Conservation (phyloP, 2,888 invertebrate genomes). For the Coronaproctus castanopsis region DNA sequence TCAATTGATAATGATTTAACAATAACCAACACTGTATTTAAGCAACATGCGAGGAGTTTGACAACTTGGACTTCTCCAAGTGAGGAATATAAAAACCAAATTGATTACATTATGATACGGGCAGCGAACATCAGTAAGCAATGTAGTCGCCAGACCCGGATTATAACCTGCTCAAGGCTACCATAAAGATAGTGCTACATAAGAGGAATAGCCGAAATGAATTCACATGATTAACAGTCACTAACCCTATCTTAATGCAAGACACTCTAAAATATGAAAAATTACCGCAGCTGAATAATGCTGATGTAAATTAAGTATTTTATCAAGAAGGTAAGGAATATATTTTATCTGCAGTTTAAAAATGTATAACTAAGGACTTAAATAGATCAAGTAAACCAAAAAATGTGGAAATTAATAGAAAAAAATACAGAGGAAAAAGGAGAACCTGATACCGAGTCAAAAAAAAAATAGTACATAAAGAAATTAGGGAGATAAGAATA, state of each 20-base stretch:
- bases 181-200: not conserved
- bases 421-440: too few relatives aligned
- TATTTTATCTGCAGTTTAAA: not conserved
- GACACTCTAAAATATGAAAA: not conserved
- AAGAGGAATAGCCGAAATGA: not conserved
- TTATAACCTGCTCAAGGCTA: not conserved
- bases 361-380: not conserved
- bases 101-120: not conserved
- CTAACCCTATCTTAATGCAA: not conserved
- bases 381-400: not conserved
- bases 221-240: not conserved
- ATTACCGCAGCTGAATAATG: not conserved
- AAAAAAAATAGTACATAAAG: not conserved
- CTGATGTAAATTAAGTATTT: not conserved
- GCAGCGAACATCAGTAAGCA: not conserved
- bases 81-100: not conserved
- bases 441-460: not conserved
- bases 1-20: too few relatives aligned
- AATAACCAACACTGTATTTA: too few relatives aligned
- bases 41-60: not conserved
- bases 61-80: not conserved
- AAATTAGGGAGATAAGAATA: not conserved
- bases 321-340: not conserved
- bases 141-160: not conserved
- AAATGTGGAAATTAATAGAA: not conserved